phyloP scores from a whole-genome alignment of 53 echinoderm and acorn worm species.

The Actinopyga echinites region DNA sequence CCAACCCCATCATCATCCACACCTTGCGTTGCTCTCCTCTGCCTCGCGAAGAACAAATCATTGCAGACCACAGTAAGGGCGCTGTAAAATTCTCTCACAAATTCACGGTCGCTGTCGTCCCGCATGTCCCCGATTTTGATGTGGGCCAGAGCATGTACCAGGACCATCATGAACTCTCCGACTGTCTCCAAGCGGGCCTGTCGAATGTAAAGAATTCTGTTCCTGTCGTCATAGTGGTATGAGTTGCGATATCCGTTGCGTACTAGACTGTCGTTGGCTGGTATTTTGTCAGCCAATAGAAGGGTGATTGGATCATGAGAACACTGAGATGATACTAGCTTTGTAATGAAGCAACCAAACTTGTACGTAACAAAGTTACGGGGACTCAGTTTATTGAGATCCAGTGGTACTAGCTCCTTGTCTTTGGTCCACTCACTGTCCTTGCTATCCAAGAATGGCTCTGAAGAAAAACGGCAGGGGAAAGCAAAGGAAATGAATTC shows the following conservation, averaged over 20 bases:
- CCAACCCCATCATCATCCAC: neutral
- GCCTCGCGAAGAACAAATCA: slow-evolving; percentile 97
- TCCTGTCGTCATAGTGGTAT: slow-evolving; percentile 87
- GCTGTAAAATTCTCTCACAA: slow-evolving; percentile 82
- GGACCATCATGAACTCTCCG: slow-evolving; percentile 89
- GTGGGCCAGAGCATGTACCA: slow-evolving; percentile 92
- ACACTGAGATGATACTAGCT: slow-evolving; percentile 73
- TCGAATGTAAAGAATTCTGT: slow-evolving; percentile 81
- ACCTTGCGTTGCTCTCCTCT: slow-evolving; percentile 46
- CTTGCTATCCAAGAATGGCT: slow-evolving; percentile 77
- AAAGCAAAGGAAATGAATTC: neutral
- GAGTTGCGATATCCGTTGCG: slow-evolving; percentile 93
- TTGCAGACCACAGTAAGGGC: slow-evolving; percentile 87
- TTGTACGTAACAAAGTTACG: slow-evolving; percentile 94
- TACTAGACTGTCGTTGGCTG: slow-evolving; percentile 70
- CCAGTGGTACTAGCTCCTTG: slow-evolving; percentile 75
- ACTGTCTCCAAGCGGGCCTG: slow-evolving; percentile 74
- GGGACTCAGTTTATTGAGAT: slow-evolving; percentile 79
- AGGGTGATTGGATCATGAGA: slow-evolving; percentile 79
- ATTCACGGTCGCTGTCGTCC: slow-evolving; percentile 79
- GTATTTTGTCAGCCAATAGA: slow-evolving; percentile 89
- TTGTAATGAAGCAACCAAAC: slow-evolving; percentile 86
- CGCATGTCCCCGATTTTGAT: slow-evolving; percentile 94
- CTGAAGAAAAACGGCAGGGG: slow-evolving; percentile 32
- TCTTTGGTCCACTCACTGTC: slow-evolving; percentile 81